phyloP scores from a whole-genome alignment of 2,113 vertebrate species.

The Gymnarchus niloticus region DNA sequence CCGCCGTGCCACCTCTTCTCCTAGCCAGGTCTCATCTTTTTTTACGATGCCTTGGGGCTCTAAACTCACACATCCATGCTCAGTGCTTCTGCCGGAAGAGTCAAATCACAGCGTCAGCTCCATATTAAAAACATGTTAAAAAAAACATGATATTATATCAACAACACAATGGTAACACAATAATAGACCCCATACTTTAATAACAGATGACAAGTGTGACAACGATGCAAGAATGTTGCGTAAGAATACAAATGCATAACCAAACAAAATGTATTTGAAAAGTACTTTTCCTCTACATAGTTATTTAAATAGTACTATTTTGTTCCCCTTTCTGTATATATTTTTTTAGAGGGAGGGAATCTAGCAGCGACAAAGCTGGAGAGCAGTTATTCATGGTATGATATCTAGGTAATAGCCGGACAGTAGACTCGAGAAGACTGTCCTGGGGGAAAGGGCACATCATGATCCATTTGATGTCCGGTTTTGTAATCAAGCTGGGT shows the following conservation, averaged over 20 bases:
- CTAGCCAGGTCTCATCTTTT: too few relatives aligned
- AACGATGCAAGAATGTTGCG: neutral
- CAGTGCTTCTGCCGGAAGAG: neutral
- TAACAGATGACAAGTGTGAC: neutral
- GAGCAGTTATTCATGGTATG: neutral
- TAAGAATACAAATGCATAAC: neutral
- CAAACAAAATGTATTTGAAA: neutral
- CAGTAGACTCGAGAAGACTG: neutral
- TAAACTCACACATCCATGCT: neutral
- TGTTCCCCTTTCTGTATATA: neutral
- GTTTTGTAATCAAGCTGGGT: conserved; percentile 5
- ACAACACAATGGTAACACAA: neutral
- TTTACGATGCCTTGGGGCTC: too few relatives aligned
- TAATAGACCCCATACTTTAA: too few relatives aligned
- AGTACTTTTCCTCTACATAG: neutral
- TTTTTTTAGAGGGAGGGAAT: neutral
- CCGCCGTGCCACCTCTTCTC: neutral
- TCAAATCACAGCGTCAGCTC: neutral
- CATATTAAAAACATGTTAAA: too few relatives aligned
- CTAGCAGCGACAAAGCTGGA: neutral
- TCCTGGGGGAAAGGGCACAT: conserved; percentile 6
- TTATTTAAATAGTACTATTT: neutral
- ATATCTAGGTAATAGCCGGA: neutral
- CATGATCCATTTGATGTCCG: neutral
- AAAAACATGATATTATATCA: neutral